Evolutionary conservation across 2,888 invertebrate genomes (phyloP).

Genomic region (Drosophila yooni): DNA sequence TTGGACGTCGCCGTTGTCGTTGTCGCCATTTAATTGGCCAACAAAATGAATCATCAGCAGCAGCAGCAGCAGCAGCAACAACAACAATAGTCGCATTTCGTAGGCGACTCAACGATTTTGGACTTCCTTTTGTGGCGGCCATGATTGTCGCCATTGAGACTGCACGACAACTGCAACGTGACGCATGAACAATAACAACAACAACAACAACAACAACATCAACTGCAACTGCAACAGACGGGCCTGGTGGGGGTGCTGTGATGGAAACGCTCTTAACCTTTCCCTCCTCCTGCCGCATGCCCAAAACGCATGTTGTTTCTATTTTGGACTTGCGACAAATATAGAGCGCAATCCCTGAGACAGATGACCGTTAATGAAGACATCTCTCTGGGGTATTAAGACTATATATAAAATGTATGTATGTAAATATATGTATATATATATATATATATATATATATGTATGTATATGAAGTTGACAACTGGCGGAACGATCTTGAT

Average conservation of each 20-base stretch:
- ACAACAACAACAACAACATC: conserved; percentile 13
- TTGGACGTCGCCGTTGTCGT: conserved; percentile 24
- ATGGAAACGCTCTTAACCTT: conserved; percentile 46
- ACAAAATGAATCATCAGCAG: conserved; percentile 47
- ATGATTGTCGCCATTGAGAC: conserved; percentile 62
- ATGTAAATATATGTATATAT: neutral
- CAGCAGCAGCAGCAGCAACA: conserved; percentile 18
- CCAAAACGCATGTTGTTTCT: conserved; percentile 21
- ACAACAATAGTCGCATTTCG: conserved; percentile 46
- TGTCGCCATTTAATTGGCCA: conserved; percentile 42
- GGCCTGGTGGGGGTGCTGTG: neutral
- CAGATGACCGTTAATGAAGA: conserved; percentile 51
- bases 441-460: neutral
- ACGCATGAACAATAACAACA: conserved; percentile 39
- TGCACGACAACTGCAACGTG: conserved; percentile 59
- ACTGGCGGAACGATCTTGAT: conserved; percentile 24
- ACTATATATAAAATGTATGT: conserved; percentile 33
- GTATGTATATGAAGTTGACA: conserved; percentile 23
- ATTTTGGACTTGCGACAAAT: conserved; percentile 46
- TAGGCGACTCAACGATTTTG: conserved; percentile 55
- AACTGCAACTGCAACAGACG: neutral
- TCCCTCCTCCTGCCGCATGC: neutral
- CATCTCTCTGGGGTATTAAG: conserved; percentile 19
- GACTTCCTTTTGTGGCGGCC: conserved; percentile 57
- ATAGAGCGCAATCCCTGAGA: conserved; percentile 40